phyloP scores from a whole-genome alignment of 2,113 vertebrate species.

The Hyla sarda region DNA sequence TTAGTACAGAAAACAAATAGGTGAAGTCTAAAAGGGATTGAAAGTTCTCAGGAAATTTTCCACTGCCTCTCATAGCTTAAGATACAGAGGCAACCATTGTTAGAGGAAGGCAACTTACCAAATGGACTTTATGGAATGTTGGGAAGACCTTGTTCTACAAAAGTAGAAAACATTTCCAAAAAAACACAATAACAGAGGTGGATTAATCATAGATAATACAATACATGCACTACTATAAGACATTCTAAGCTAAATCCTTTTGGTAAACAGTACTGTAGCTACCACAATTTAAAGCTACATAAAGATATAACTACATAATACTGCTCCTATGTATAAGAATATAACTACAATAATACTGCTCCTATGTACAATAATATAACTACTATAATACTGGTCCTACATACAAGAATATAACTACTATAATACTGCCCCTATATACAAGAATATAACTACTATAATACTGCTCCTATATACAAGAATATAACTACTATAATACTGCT shows the following conservation, averaged over 20 bases:
- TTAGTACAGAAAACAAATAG: constrained; percentile 4
- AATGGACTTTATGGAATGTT: not conserved
- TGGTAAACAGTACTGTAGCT: too few species aligned
- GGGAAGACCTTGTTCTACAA: not conserved
- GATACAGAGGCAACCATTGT: not conserved
- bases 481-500: too few species aligned
- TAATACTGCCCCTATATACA: not conserved
- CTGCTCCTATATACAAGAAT: not conserved
- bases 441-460: not conserved
- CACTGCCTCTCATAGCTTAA: not conserved
- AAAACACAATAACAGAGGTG: too few species aligned
- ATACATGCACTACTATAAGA: too few species aligned
- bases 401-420: not conserved
- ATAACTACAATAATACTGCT: too few species aligned
- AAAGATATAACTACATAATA: constrained; percentile 1
- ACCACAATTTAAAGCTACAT: too few species aligned
- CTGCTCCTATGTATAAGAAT: not conserved
- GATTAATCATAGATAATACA: too few species aligned
- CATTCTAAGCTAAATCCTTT: too few species aligned
- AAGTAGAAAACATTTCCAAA: too few species aligned
- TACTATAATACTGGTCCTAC: not conserved
- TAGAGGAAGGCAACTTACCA: too few species aligned
- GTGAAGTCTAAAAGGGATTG: not conserved
- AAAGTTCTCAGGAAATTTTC: not conserved
- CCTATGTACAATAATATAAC: too few species aligned